Percentiles rank a stretch among this genome's conserved stretches.
Evolutionary conservation across 53 echinoderm and acorn worm species (phyloP).

Genomic region (Arbacia lixula): DNA sequence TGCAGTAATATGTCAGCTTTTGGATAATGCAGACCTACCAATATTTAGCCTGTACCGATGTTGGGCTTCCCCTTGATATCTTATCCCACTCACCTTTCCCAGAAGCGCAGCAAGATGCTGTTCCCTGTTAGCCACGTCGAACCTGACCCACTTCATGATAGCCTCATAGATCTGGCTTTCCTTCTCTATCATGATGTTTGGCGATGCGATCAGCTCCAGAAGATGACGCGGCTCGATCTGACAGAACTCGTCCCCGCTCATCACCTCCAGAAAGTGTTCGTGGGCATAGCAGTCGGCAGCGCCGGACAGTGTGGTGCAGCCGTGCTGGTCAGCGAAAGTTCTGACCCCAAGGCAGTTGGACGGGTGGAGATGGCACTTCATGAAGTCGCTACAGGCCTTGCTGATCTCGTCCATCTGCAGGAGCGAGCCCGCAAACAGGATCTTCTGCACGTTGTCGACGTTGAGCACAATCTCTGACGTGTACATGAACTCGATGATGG

Average conservation of each 20-base stretch:
- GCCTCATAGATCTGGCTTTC: conserved; percentile 88
- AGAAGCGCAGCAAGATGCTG: conserved; percentile 78
- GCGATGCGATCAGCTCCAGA: conserved; percentile 67
- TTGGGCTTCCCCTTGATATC: too few species aligned
- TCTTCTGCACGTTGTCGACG: conserved; percentile 92
- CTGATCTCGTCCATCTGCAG: conserved; percentile 88
- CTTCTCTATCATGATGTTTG: conserved; percentile 79
- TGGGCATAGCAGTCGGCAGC: conserved; percentile 78
- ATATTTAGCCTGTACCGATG: too few species aligned
- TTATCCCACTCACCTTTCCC: conserved; percentile 86
- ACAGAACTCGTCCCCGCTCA: conserved; percentile 78
- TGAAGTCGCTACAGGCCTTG: conserved; percentile 95
- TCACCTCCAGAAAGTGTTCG: conserved; percentile 85
- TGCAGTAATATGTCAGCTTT: too few species aligned
- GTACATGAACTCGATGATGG: conserved; percentile 89
- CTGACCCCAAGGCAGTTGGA: conserved; percentile 94
- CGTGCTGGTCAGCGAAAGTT: conserved; percentile 94
- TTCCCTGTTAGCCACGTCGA: conserved; percentile 67
- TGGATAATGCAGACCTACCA: too few species aligned
- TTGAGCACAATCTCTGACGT: conserved; percentile 87
- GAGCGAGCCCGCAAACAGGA: conserved; percentile 86
- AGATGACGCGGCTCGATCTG: conserved; percentile 75
- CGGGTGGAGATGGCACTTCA: conserved; percentile 90
- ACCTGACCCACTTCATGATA: conserved; percentile 87
- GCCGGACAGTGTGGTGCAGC: conserved; percentile 75